Evolutionary conservation across 2,888 invertebrate genomes (phyloP).

Genomic region (Nycteola revayana): DNA sequence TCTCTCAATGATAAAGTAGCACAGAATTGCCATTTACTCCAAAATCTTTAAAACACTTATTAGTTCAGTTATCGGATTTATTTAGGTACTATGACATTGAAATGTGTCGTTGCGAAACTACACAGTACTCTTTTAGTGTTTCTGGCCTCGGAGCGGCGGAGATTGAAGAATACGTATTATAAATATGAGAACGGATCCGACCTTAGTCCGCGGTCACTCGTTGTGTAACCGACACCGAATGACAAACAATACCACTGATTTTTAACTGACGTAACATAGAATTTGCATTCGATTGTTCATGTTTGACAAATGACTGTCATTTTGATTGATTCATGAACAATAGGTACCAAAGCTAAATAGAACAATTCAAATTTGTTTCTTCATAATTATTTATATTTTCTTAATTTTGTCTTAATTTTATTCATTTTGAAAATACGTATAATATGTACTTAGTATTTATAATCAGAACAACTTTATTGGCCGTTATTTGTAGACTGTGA

Average conservation of each 20-base stretch:
- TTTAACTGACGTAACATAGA: slow-evolving; percentile 49
- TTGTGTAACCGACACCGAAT: slow-evolving; percentile 66
- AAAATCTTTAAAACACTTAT: no score
- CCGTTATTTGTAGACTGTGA: slow-evolving; percentile 8
- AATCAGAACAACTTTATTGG: slow-evolving; percentile 9
- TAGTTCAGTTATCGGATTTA: slow-evolving; percentile 44
- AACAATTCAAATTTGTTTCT: no score
- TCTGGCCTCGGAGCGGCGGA: slow-evolving; percentile 60
- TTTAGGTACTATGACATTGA: slow-evolving; percentile 77
- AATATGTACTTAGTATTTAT: no score
- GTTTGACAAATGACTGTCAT: slow-evolving; percentile 40
- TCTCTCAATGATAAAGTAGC: no score
- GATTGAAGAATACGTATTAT: slow-evolving; percentile 79
- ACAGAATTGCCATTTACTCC: no score
- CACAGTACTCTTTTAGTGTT: slow-evolving; percentile 76
- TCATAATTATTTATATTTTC: no score
- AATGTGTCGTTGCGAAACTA: slow-evolving; percentile 73
- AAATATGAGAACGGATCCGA: slow-evolving; percentile 79
- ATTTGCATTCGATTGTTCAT: slow-evolving; percentile 43
- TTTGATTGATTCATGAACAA: slow-evolving; percentile 22
- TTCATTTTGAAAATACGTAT: no score
- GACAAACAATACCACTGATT: slow-evolving; percentile 69
- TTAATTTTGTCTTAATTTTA: no score
- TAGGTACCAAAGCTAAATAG: no score
- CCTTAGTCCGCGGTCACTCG: slow-evolving; percentile 75